Percentiles rank a stretch among this genome's conserved stretches.
phyloP scores from a whole-genome alignment of 2,113 vertebrate species.

The Otis tarda region DNA sequence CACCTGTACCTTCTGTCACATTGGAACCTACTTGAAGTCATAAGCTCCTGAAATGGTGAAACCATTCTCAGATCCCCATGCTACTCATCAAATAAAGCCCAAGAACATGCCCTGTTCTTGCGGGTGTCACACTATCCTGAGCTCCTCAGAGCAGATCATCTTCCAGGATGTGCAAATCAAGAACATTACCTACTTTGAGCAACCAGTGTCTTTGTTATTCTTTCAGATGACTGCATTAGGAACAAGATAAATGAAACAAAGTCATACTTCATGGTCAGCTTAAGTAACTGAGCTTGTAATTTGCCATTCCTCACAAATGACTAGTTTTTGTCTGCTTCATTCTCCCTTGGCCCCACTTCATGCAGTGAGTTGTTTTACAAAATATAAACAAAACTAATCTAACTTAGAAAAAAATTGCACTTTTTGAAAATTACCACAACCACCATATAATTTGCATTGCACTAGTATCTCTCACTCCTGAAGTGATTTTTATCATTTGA shows the following conservation, averaged over 20 bases:
- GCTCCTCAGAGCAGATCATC: background rate
- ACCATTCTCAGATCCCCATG: accelerated
- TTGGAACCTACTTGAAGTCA: background rate
- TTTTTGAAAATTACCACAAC: background rate
- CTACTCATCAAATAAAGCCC: background rate
- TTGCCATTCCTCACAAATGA: background rate
- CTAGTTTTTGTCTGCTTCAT: background rate
- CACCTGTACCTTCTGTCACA: too few species aligned
- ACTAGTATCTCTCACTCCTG: background rate
- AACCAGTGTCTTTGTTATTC: background rate
- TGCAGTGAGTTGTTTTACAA: background rate
- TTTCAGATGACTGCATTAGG: background rate
- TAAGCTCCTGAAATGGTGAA: background rate
- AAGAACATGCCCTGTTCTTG: background rate
- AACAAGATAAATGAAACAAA: background rate
- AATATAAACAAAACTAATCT: background rate
- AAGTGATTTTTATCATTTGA: background rate
- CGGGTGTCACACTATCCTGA: accelerated
- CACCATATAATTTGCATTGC: background rate
- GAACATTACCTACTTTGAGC: background rate
- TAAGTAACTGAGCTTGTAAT: background rate
- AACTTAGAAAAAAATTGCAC: background rate
- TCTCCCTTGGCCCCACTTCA: background rate
- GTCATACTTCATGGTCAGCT: background rate
- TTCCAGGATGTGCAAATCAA: background rate